Conservation (phyloP, 2,888 invertebrate species). For the Automeris io region DNA sequence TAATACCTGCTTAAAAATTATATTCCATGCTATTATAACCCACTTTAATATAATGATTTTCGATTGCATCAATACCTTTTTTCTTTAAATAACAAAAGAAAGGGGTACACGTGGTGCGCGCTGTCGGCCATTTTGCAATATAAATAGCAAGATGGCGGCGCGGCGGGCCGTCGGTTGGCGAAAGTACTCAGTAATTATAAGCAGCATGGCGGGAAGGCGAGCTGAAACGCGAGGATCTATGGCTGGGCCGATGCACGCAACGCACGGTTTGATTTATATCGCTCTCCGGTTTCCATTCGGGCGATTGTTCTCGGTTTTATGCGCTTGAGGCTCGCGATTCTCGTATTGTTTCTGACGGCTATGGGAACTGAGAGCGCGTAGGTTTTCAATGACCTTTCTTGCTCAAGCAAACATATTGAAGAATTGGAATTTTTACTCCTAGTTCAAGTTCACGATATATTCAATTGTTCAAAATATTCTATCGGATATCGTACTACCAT, state of each 20-base stretch:
- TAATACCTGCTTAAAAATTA: constrained; percentile 16
- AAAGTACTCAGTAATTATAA: constrained; percentile 74
- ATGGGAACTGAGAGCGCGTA: constrained; percentile 53
- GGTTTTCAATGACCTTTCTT: constrained; percentile 53
- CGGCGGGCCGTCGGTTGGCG: constrained; percentile 64
- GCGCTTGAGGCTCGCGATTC: constrained; percentile 50
- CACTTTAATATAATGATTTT: constrained; percentile 22
- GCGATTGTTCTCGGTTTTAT: constrained; percentile 68
- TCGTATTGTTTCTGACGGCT: constrained; percentile 64
- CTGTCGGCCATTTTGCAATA: constrained; percentile 71
- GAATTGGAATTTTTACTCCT: constrained; percentile 30
- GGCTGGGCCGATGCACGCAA: constrained; percentile 64
- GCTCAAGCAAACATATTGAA: constrained; percentile 25
- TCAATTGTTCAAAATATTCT: constrained; percentile 1
- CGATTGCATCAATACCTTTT: constrained; percentile 30
- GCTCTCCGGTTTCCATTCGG: constrained; percentile 67
- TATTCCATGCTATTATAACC: constrained; percentile 13
- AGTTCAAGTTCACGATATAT: constrained; percentile 38
- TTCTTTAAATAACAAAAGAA: constrained; percentile 55
- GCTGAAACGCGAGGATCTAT: constrained; percentile 67
- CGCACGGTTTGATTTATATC: constrained; percentile 72
- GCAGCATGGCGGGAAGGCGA: constrained; percentile 54
- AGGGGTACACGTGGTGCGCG: constrained; percentile 58
- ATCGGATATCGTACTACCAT: neutral
- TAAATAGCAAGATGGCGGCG: constrained; percentile 75